Conservation (phyloP, 64 coral and sea anemone genomes). For the Stichodactyla helianthus region DNA sequence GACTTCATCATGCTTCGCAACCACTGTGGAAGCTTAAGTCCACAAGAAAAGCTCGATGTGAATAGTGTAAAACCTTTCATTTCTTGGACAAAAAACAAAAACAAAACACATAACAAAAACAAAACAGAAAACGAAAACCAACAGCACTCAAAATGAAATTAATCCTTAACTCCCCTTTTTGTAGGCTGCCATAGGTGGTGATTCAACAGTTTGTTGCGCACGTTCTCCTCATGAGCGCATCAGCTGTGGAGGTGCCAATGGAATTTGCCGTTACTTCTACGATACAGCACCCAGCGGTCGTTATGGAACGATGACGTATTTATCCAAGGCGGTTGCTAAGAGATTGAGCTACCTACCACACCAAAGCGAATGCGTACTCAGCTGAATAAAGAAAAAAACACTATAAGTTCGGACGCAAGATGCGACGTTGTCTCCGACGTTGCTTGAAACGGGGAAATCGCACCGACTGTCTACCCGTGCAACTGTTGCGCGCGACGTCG, state of each 20-base stretch:
- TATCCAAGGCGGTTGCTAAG: conserved; percentile 74
- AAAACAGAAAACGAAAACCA: no score
- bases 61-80: no score
- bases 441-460: no score
- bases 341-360: conserved; percentile 62
- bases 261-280: conserved; percentile 93
- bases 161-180: not conserved
- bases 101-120: no score
- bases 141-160: not conserved
- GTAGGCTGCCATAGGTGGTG: conserved; percentile 75
- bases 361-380: conserved; percentile 72
- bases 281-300: conserved; percentile 95
- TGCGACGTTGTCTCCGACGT: no score
- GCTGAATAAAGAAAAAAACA: conserved; percentile 20
- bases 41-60: no score
- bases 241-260: conserved; percentile 74
- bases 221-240: conserved; percentile 59
- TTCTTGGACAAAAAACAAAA: no score
- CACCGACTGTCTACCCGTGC: no score
- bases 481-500: no score
- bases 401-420: not conserved
- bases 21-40: no score
- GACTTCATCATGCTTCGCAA: no score
- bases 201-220: conserved; percentile 86
- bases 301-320: conserved; percentile 98